Base-by-base conservation (phyloP, 2,888 invertebrate genomes). In the Brenthis ino region DNA sequence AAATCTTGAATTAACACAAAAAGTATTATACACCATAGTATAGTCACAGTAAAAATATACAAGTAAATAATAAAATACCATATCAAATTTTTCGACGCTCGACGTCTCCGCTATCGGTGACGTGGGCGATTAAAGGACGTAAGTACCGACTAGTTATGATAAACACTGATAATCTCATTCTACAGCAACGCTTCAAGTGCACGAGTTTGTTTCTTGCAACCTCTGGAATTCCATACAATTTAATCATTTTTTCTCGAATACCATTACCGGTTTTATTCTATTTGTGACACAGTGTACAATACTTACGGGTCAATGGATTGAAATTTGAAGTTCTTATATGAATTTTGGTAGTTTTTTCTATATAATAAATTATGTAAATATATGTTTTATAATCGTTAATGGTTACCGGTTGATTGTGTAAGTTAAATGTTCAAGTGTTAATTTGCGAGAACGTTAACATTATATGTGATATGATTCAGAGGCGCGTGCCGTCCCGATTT, bases 151-250 rank as follows among this genome's bases (percentile, higher is more conserved):
- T 82, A 77, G 77, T 80, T 77, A 82, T 86, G 91, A 91, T 91
- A 92, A 89, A 86, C 82, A 84, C 84, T 88, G 91, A 91, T 91
- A 91, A 91, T 91, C 89, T 89, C 86, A 87, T 84, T 90, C 85
- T 83, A 82, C 83, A 82, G 81, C 79, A 82, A 85, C 85, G 80
- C 78, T 82, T 82, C 79, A 77, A 82, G 81, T 80, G 81, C 82
- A 80, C 86, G 86, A 84, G 89, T 86, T 85, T 85, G 82, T 84
- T 85, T 83, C 83, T 80, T 81, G 79, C 78, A 81, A 82, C 79
- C 80, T 80, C 80, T 20, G 80, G 77, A 77, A 71, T 73, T 74
- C 65, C 68, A 58, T 70, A 71, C 72, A 72, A 61, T 60, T 71
- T 64, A 67, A 57, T 71, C 58, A 28, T 54, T 61, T 63, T 65